phyloP scores from a whole-genome alignment of 64 coral and sea anemone genomes.

The Pachyseris speciosa region DNA sequence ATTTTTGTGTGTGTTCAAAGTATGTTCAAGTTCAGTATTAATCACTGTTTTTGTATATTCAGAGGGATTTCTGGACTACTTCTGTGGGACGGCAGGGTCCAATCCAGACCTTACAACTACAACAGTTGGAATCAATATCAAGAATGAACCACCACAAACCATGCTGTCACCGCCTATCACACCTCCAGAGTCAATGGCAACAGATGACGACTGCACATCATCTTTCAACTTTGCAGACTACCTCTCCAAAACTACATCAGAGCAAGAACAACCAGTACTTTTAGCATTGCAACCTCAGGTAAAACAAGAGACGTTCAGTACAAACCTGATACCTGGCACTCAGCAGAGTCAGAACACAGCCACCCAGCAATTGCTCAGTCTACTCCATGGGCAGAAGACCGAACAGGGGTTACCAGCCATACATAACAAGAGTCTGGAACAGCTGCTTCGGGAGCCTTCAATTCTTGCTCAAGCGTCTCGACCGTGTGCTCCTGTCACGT shows the following conservation, averaged over 20 bases:
- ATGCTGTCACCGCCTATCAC: conserved; percentile 62
- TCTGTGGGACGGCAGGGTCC: background rate
- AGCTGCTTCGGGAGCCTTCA: conserved; percentile 27
- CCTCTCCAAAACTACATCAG: background rate
- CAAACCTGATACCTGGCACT: background rate
- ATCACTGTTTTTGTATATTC: background rate
- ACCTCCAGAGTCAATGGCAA: conserved; percentile 63
- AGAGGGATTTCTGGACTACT: conserved; percentile 38
- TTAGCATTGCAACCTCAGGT: background rate
- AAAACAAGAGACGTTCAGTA: background rate
- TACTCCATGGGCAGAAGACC: conserved; percentile 19
- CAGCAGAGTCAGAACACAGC: background rate
- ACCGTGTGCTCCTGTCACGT: background rate
- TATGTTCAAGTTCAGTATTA: too few relatives aligned
- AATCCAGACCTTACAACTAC: background rate
- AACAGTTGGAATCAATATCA: conserved; percentile 28
- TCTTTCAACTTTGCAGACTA: conserved; percentile 10
- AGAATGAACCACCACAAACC: conserved; percentile 27
- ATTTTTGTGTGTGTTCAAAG: too few relatives aligned
- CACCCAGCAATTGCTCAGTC: conserved; percentile 11
- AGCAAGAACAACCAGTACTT: conserved; percentile 11
- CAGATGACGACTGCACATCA: conserved; percentile 7
- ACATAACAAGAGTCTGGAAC: conserved; percentile 17
- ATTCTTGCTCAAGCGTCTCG: conserved; percentile 19
- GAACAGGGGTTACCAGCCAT: background rate